Percentiles rank a stretch among this genome's conserved stretches.
These are phyloP conservation scores for Myoxocephalus aenaeus DNA, from an alignment of 2,797 vertebrate genomes.

Conservation along the genomic window DNA sequence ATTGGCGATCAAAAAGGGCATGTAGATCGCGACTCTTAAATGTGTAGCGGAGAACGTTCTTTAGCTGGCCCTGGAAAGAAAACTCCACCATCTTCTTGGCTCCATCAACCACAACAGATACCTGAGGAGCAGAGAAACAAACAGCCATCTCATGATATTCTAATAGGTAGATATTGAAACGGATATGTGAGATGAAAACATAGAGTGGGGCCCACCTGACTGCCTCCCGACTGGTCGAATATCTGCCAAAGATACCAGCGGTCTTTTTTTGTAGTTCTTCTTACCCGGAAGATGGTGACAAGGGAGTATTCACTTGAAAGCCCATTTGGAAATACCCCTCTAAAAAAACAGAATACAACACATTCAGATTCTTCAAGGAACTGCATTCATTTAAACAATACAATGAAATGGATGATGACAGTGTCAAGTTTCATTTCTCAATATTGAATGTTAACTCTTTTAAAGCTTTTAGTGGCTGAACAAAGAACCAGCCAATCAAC, in stretches of 20 bases:
- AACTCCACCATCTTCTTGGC: conserved; percentile 91
- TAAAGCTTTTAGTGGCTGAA: conserved; percentile 39
- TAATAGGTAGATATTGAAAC: conserved; percentile 3
- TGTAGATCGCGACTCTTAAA: conserved; percentile 95
- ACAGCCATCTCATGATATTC: neutral
- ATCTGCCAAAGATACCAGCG: conserved; percentile 97
- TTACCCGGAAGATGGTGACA: conserved; percentile 88
- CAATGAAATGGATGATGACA: conserved; percentile 4
- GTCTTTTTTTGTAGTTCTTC: conserved; percentile 93
- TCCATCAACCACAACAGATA: conserved; percentile 92
- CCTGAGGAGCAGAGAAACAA: conserved; percentile 76
- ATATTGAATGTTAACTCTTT: conserved; percentile 19
- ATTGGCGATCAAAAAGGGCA: conserved; percentile 94
- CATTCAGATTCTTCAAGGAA: conserved; percentile 16
- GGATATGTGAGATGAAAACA: conserved; percentile 10
- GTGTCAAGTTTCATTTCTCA: conserved; percentile 31
- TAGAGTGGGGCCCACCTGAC: conserved; percentile 86
- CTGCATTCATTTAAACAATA: conserved; percentile 6
- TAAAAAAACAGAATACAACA: conserved; percentile 61
- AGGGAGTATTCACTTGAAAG: conserved; percentile 92
- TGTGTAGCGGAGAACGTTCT: conserved; percentile 87
- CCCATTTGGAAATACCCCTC: conserved; percentile 90
- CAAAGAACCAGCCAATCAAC: conserved; percentile 63
- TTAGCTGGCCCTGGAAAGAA: conserved; percentile 84
- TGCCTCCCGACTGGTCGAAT: conserved; percentile 87